Evolutionary conservation across 53 echinoderm and acorn worm species (phyloP).

Genomic region (Stichopus horrens): DNA sequence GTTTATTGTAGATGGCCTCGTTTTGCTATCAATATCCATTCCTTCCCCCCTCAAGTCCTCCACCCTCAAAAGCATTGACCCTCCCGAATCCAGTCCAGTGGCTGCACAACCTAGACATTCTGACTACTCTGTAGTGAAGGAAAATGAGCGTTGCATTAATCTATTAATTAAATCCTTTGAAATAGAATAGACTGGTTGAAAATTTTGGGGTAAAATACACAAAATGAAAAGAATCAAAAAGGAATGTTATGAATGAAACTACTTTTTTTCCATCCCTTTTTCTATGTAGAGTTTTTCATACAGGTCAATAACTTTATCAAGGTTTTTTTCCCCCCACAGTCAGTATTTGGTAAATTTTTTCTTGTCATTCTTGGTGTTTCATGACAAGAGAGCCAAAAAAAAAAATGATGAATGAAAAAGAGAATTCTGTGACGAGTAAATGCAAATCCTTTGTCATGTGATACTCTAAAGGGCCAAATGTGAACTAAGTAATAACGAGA

Average conservation of each 20-base stretch:
- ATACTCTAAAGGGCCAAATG: conserved; percentile 35
- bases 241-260: not conserved
- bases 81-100: not conserved
- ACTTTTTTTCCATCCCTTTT: not conserved
- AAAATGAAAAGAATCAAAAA: not conserved
- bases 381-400: too few species aligned
- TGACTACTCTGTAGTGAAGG: not conserved
- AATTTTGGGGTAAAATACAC: not conserved
- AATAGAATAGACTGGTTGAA: not conserved
- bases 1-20: not conserved
- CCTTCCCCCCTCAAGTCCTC: not conserved
- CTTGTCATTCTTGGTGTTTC: too few species aligned
- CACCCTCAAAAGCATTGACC: not conserved
- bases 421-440: not conserved
- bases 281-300: too few species aligned
- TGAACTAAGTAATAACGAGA: not conserved
- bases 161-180: not conserved
- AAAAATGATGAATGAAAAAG: too few species aligned
- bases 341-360: too few species aligned
- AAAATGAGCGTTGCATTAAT: not conserved
- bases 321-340: too few species aligned
- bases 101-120: not conserved
- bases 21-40: conserved; percentile 4
- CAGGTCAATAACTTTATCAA: too few species aligned
- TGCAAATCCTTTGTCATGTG: conserved; percentile 30